Evolutionary conservation across 2,888 invertebrate genomes (phyloP).

Genomic region (Hyppa rectilinea): DNA sequence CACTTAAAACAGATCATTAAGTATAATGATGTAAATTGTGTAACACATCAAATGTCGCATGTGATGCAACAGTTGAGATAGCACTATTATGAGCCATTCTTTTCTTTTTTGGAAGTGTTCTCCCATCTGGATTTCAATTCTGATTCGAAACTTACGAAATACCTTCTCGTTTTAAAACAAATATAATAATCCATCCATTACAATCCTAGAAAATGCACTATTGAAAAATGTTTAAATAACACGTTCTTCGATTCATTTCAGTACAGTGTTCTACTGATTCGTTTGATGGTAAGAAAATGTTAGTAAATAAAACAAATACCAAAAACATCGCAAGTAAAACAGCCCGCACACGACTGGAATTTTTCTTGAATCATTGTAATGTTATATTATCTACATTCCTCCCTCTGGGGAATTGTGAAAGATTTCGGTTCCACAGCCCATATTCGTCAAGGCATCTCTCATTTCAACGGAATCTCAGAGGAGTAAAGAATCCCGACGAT

Average conservation of each 20-base stretch:
- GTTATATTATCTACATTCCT: background rate
- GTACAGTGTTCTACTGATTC: slow-evolving; percentile 8
- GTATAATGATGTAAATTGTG: slow-evolving; percentile 65
- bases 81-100: slow-evolving; percentile 18
- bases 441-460: slow-evolving; percentile 7
- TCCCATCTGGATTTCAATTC: slow-evolving; percentile 16
- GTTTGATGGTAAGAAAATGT: slow-evolving; percentile 26
- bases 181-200: background rate
- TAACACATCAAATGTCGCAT: slow-evolving; percentile 60
- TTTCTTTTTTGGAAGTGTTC: slow-evolving; percentile 11
- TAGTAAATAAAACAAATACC: slow-evolving; percentile 13
- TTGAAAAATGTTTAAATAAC: background rate
- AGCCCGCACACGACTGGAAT: slow-evolving; percentile 11
- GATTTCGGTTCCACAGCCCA: slow-evolving; percentile 3
- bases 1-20: slow-evolving; percentile 65
- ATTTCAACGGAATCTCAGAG: slow-evolving; percentile 18
- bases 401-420: background rate
- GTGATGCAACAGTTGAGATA: slow-evolving; percentile 39
- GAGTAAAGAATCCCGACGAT: background rate
- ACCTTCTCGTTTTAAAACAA: background rate
- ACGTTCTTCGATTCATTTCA: slow-evolving; percentile 17
- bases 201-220: background rate
- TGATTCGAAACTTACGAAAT: slow-evolving; percentile 10
- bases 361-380: slow-evolving; percentile 25
- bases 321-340: slow-evolving; percentile 1